Conservation (phyloP, 2,113 vertebrate species). For the Scomber japonicus region DNA sequence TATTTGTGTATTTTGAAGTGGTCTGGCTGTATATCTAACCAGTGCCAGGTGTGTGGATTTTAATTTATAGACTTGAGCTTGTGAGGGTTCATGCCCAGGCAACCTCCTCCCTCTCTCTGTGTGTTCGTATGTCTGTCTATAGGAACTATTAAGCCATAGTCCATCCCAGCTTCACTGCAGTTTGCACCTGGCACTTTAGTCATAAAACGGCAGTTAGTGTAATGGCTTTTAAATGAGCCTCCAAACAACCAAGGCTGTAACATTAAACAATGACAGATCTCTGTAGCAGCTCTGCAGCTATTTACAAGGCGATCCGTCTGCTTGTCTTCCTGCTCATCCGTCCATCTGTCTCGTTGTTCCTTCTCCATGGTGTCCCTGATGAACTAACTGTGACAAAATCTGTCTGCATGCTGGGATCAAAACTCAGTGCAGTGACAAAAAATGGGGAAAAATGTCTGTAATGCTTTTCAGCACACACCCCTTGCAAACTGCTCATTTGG, state of each 20-base stretch:
- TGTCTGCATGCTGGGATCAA: constrained; percentile 26
- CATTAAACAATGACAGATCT: constrained; percentile 53
- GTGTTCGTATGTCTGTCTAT: background rate
- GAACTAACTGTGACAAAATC: constrained; percentile 19
- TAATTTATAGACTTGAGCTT: constrained; percentile 51
- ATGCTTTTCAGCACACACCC: constrained; percentile 3
- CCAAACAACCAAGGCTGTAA: constrained; percentile 42
- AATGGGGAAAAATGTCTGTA: constrained; percentile 3
- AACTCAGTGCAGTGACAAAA: constrained; percentile 3
- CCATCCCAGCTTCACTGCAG: constrained; percentile 38
- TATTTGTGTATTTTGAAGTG: constrained; percentile 42
- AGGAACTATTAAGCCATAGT: constrained; percentile 36
- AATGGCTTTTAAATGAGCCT: constrained; percentile 69
- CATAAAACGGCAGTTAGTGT: constrained; percentile 64
- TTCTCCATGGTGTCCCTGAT: background rate
- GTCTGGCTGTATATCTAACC: constrained; percentile 49
- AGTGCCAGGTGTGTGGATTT: constrained; percentile 62
- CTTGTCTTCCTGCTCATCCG: constrained; percentile 15
- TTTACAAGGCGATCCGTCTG: constrained; percentile 39
- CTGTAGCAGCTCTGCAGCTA: constrained; percentile 16
- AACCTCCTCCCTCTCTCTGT: constrained; percentile 15
- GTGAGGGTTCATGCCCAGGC: constrained; percentile 36
- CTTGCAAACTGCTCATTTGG: background rate
- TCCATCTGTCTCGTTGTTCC: constrained; percentile 8
- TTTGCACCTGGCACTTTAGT: constrained; percentile 68